phyloP scores from a whole-genome alignment of 1,140 invertebrate genomes.

The Zaprionus vittiger region DNA sequence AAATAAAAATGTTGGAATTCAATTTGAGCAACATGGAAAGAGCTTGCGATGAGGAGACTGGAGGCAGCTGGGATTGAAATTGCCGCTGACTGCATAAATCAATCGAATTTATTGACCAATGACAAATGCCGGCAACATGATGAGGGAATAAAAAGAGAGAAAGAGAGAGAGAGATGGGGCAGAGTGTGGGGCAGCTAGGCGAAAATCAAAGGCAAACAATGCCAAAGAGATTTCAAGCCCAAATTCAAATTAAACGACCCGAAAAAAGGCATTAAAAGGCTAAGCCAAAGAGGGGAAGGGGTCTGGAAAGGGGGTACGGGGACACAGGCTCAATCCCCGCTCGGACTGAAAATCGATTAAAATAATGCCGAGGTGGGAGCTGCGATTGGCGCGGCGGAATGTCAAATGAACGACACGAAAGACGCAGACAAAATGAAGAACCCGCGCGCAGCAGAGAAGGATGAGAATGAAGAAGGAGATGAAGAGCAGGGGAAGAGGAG shows the following conservation, averaged over 20 bases:
- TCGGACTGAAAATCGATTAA: slow-evolving; percentile 73
- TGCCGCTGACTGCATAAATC: slow-evolving; percentile 62
- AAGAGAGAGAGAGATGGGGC: background rate
- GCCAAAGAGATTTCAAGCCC: slow-evolving; percentile 33
- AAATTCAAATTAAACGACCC: slow-evolving; percentile 69
- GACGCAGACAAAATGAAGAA: slow-evolving; percentile 31
- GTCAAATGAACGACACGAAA: slow-evolving; percentile 61
- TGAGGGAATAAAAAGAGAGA: slow-evolving; percentile 2
- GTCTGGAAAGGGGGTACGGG: background rate
- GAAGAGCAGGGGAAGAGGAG: background rate
- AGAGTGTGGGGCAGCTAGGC: slow-evolving; percentile 23
- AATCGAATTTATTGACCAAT: slow-evolving; percentile 77
- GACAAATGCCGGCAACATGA: slow-evolving; percentile 56
- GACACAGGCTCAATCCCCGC: background rate
- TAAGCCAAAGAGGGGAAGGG: slow-evolving; percentile 26
- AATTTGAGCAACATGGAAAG: slow-evolving; percentile 39
- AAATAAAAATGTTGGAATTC: slow-evolving; percentile 56
- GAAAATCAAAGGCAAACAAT: slow-evolving; percentile 52
- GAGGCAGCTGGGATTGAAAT: slow-evolving; percentile 52
- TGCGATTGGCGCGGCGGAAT: slow-evolving; percentile 63
- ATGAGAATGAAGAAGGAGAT: background rate
- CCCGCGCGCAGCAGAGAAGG: background rate
- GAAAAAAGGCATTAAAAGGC: slow-evolving; percentile 64
- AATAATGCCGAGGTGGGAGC: slow-evolving; percentile 56
- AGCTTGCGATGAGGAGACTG: background rate